Evolutionary conservation across 2,113 vertebrate genomes (phyloP).

Genomic region (Nematolebias whitei): DNA sequence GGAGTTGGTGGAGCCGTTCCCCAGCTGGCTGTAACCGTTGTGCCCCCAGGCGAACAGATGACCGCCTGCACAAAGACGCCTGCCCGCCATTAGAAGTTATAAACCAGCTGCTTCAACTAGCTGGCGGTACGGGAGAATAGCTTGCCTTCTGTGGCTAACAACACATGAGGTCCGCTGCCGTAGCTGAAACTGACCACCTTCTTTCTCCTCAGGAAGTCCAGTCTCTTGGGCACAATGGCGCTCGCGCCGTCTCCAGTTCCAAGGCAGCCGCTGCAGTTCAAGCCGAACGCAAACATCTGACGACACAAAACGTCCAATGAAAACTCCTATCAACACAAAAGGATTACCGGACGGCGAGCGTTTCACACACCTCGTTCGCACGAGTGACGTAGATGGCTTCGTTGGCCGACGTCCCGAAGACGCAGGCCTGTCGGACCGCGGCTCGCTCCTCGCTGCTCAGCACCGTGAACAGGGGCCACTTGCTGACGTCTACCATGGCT

Average conservation of each 20-base stretch:
- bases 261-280: slow-evolving; percentile 93
- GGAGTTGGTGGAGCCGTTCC: slow-evolving; percentile 89
- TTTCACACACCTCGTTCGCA: slow-evolving; percentile 83
- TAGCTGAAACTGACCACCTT: slow-evolving; percentile 91
- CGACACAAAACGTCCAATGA: no score
- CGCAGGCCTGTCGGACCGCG: slow-evolving; percentile 89
- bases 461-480: slow-evolving; percentile 93
- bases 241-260: slow-evolving; percentile 93
- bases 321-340: no score
- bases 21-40: slow-evolving; percentile 94
- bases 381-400: slow-evolving; percentile 92
- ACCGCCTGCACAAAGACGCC: slow-evolving; percentile 80
- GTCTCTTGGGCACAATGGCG: slow-evolving; percentile 89
- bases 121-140: neutral
- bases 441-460: slow-evolving; percentile 85
- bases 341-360: no score
- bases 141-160: slow-evolving; percentile 88
- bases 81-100: neutral
- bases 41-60: slow-evolving; percentile 94
- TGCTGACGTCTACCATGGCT: slow-evolving; percentile 91
- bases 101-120: no score
- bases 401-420: slow-evolving; percentile 90
- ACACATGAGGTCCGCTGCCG: slow-evolving; percentile 91
- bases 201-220: slow-evolving; percentile 89
- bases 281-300: slow-evolving; percentile 91